Evolutionary conservation across 1,140 invertebrate species (phyloP), one percentile per base, ranked within the genome.

Genomic region (Phocides pigmalion): DNA sequence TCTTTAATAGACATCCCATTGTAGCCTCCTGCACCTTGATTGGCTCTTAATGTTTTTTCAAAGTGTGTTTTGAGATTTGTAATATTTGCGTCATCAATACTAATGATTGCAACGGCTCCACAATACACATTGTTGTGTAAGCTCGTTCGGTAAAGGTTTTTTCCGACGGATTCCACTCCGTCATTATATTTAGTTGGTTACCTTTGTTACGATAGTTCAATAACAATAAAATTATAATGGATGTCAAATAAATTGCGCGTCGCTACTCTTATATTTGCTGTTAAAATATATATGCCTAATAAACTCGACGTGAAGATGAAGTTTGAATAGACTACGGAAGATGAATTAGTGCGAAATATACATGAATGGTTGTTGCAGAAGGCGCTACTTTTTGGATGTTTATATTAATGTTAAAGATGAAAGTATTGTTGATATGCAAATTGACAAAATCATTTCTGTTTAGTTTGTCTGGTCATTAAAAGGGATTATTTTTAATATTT

Each of bases 71-170:
- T 81, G 74, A 77, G 73, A 72, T 79, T 82, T 81, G 79, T 84
- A 77, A 82, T 81, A 81, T 89, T 90, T 87, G 78, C 86, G 86
- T 90, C 88, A 90, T 90, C 88, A 81, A 81, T 83, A 82, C 81
- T 90, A 90, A 90, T 90, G 86, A 89, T 87, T 88, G 84, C 82
- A 84, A 87, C 78, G 74, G 68, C 72, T 64, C 72, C 71, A 90
- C 86, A 89, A 89, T 90, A 76, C 74, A 81, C 74, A 90, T 89
- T 90, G 87, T 88, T 87, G 80, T 82, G 72, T 79, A 66, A 72
- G 64, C 72, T 76, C 79, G 78, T 76, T 75, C 46, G 69, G 50
- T 78, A 66, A 54, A 66, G 71, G 77, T 81, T 83, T 81, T 76
- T 79, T 68, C 64, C 44, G 32, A 62, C 61, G 69, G 72, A 85